Conservation (phyloP, 2,888 invertebrate species). For the Agrypnus murinus region DNA sequence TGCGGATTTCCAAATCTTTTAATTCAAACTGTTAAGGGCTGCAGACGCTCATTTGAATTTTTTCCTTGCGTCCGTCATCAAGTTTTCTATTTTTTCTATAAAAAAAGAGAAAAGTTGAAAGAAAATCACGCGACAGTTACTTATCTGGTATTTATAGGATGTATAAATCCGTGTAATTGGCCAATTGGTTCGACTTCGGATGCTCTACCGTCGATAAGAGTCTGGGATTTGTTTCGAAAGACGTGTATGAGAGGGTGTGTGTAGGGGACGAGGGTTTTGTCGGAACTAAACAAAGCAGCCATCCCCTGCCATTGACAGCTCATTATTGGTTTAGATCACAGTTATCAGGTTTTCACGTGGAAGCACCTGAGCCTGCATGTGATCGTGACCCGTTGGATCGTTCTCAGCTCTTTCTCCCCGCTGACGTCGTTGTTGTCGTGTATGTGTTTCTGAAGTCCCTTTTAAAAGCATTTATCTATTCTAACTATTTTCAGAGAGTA, state of each 20-base stretch:
- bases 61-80: neutral
- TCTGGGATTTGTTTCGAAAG: conserved; percentile 32
- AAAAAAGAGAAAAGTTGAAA: neutral
- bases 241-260: no score
- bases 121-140: neutral
- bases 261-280: conserved; percentile 27
- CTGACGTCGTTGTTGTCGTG: no score
- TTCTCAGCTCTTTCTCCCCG: no score
- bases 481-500: conserved; percentile 37
- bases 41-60: no score
- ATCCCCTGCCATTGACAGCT: conserved; percentile 64
- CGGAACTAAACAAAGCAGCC: conserved; percentile 53
- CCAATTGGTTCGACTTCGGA: conserved; percentile 34
- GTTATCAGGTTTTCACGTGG: conserved; percentile 63
- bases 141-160: conserved; percentile 16
- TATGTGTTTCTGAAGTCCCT: conserved; percentile 47
- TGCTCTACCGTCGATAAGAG: conserved; percentile 22
- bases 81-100: neutral
- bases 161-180: conserved; percentile 32
- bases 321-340: conserved; percentile 64
- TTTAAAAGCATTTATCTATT: conserved; percentile 37
- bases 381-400: conserved; percentile 46
- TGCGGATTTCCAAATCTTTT: no score
- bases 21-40: no score
- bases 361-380: conserved; percentile 52